Percentiles rank a stretch among this genome's conserved stretches.
phyloP scores from a whole-genome alignment of 2,888 invertebrate species.

The Lordiphosa fenestrarum region DNA sequence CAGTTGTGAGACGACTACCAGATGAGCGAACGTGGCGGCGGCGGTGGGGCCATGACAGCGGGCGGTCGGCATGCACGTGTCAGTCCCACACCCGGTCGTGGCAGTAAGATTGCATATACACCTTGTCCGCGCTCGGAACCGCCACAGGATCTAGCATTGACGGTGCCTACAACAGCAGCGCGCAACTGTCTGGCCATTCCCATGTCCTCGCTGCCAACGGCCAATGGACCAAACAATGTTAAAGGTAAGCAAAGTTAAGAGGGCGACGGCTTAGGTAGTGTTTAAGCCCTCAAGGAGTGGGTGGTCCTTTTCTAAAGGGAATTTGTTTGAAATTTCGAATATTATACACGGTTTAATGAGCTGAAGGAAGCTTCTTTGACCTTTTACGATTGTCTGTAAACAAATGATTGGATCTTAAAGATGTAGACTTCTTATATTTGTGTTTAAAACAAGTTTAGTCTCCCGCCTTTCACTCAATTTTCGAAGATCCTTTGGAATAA shows the following conservation, averaged over 20 bases:
- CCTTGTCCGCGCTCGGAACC: constrained; percentile 80
- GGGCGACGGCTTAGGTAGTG: too few relatives aligned
- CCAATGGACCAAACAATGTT: constrained; percentile 58
- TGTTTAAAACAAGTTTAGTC: too few relatives aligned
- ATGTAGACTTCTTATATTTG: too few relatives aligned
- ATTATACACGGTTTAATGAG: too few relatives aligned
- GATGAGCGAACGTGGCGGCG: constrained; percentile 61
- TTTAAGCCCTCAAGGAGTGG: too few relatives aligned
- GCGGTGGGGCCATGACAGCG: constrained; percentile 11
- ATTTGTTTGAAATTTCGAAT: too few relatives aligned
- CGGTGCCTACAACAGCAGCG: constrained; percentile 39
- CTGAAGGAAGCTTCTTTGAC: too few relatives aligned
- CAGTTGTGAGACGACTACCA: constrained; percentile 4
- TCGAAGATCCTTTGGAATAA: too few relatives aligned
- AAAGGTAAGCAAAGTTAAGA: constrained; percentile 42
- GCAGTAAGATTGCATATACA: constrained; percentile 79
- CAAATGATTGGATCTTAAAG: too few relatives aligned
- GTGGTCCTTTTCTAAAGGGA: too few relatives aligned
- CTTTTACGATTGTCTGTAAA: too few relatives aligned
- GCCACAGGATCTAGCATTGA: constrained; percentile 76
- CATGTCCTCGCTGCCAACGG: constrained; percentile 79
- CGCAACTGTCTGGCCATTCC: constrained; percentile 80
- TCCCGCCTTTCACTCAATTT: too few relatives aligned
- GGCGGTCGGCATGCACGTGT: constrained; percentile 79
- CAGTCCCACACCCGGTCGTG: constrained; percentile 79